Conservation (phyloP, 2,888 invertebrate genomes). For the Epirrita christyi region DNA sequence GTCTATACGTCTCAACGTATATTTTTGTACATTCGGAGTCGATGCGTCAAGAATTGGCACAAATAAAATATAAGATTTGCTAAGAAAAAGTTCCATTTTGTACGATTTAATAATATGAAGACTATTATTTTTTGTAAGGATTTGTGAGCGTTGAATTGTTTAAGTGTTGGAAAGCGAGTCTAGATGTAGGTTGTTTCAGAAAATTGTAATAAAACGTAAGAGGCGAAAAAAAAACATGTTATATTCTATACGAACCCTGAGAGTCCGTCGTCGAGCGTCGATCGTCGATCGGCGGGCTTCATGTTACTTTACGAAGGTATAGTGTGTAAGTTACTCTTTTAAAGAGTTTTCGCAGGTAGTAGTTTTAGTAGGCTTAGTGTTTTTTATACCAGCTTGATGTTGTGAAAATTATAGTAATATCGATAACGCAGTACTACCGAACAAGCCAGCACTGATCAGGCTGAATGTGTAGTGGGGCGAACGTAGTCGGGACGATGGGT, state of each 20-base stretch:
- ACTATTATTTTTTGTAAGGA: conserved; percentile 74
- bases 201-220: conserved; percentile 82
- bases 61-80: conserved; percentile 63
- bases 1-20: conserved; percentile 72
- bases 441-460: conserved; percentile 75
- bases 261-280: conserved; percentile 52
- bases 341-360: conserved; percentile 84
- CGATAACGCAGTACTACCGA: conserved; percentile 72
- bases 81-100: conserved; percentile 75
- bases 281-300: conserved; percentile 49
- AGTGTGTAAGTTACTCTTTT: conserved; percentile 82
- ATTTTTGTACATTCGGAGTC: conserved; percentile 79
- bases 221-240: conserved; percentile 73
- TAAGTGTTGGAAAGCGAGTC: conserved; percentile 75
- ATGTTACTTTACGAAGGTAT: conserved; percentile 78
- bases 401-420: conserved; percentile 82
- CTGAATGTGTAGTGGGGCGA: conserved; percentile 76
- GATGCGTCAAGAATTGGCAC: conserved; percentile 81
- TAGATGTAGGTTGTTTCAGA: conserved; percentile 81
- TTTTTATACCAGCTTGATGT: conserved; percentile 86
- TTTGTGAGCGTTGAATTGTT: conserved; percentile 80
- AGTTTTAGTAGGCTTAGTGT: conserved; percentile 85
- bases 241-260: conserved; percentile 80
- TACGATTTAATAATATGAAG: conserved; percentile 66
- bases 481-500: conserved; percentile 50